Evolutionary conservation across 2,113 vertebrate species (phyloP).

Genomic region (Columbina picui): DNA sequence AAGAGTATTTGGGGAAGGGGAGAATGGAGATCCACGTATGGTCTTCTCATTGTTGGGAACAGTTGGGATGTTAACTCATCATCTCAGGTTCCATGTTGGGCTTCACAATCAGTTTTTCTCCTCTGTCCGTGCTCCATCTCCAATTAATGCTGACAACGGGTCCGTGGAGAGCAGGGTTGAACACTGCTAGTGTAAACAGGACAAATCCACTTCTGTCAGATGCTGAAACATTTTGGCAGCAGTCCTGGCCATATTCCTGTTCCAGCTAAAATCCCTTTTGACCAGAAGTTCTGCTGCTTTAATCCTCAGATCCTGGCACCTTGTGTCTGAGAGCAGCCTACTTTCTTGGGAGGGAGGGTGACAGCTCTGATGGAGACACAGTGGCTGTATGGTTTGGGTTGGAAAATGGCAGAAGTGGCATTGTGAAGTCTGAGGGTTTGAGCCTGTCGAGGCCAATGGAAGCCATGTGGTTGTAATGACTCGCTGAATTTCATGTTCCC

Average conservation of each 20-base stretch:
- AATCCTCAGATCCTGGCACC: background rate
- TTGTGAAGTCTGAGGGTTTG: background rate
- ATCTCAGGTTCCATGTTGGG: background rate
- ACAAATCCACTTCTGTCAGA: background rate
- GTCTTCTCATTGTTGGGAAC: background rate
- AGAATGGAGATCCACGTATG: background rate
- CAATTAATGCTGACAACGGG: accelerated
- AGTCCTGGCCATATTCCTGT: background rate
- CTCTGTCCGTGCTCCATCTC: background rate
- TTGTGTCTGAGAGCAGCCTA: background rate
- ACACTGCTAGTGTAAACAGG: background rate
- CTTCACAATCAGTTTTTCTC: background rate
- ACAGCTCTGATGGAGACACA: accelerated
- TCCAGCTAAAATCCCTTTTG: background rate
- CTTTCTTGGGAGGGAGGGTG: accelerated
- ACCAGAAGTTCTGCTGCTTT: background rate
- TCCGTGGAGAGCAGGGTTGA: background rate
- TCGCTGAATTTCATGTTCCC: background rate
- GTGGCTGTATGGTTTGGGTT: background rate
- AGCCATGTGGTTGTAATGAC: background rate
- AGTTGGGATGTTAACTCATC: background rate
- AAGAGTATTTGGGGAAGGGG: background rate
- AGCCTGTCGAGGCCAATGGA: background rate
- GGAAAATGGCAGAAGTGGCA: background rate
- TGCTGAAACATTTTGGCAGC: background rate